Evolutionary conservation across 1,140 invertebrate genomes (phyloP), one percentile per base, ranked within the genome.

Genomic region (Limonius californicus): DNA sequence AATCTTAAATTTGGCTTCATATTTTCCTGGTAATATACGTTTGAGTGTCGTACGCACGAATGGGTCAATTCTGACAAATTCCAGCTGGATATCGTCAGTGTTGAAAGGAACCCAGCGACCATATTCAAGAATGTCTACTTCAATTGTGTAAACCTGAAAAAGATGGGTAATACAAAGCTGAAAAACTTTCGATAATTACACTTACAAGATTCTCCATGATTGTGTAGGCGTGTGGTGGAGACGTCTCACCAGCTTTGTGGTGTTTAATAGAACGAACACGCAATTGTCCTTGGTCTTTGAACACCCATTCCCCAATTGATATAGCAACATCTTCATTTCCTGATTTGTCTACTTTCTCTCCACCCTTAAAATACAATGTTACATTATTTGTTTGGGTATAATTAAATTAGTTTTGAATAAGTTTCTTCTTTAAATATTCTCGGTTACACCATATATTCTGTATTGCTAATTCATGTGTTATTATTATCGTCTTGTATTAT

Each of bases 61-160:
- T 2, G 98, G 97, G 86, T 99, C 98, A 71, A 99, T 99, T 54
- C 98, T 85, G 2, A 99, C 95, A 82, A 99, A 99, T 79, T 99
- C 97, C 20, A 99, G 72, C 79, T 99, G 98, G 0, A 99, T 85
- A 82, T 99, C 97, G 68, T 89, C 85, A 0, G 90, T 91, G 63
- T 90, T 84, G 72, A 94, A 99, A 47, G 97, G 91, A 62, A 91
- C 81, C 98, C 98, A 99, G 72, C 90, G 85, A 4, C 89, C 89
- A 65, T 89, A 83, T 14, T 87, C 84, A 6, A 95, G 80, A 73
- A 94, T 89, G 76, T 99, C 94, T 64, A 99, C 90, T 69, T 89
- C 88, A 70, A 99, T 95, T 14, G 88, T 89, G 72, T 93, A 95
- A 4, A 89, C 81, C 84, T 83, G 59, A 64, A 65, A 35, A 57